phyloP scores from a whole-genome alignment of 1,140 invertebrate genomes.

The Drosophila pseudoobscura region DNA sequence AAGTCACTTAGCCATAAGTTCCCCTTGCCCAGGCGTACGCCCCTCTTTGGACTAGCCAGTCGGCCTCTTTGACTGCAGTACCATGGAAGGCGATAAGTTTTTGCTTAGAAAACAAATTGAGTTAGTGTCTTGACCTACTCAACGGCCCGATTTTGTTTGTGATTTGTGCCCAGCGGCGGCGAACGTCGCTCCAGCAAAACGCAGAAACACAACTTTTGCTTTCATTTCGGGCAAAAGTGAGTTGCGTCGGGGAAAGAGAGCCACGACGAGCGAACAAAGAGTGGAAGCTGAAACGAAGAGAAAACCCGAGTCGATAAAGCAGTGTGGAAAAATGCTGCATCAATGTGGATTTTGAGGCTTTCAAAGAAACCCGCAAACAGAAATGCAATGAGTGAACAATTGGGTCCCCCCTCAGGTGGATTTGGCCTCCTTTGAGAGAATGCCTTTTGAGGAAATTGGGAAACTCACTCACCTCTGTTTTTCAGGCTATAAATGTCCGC shows the following conservation, averaged over 20 bases:
- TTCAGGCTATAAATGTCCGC: conserved; percentile 46
- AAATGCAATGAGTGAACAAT: too few relatives aligned
- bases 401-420: too few relatives aligned
- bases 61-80: conserved; percentile 4
- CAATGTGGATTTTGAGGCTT: too few relatives aligned
- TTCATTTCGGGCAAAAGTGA: conserved; percentile 20
- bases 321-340: conserved; percentile 14
- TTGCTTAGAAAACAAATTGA: conserved; percentile 59
- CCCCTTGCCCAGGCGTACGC: not conserved
- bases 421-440: not conserved
- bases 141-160: conserved; percentile 54
- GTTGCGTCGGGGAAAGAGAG: not conserved
- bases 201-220: conserved; percentile 35
- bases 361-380: too few relatives aligned
- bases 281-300: conserved; percentile 28
- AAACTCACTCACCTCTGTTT: conserved; percentile 2
- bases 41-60: not conserved
- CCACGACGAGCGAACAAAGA: conserved; percentile 21
- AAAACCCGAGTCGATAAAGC: conserved; percentile 52
- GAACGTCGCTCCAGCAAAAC: not conserved
- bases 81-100: conserved; percentile 36
- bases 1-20: not conserved
- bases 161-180: conserved; percentile 48
- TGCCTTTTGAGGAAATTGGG: too few relatives aligned
- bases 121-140: conserved; percentile 74